Percentiles rank a stretch among this genome's conserved stretches.
Evolutionary conservation across 2,888 invertebrate species (phyloP).

Genomic region (Melieria crassipennis): DNA sequence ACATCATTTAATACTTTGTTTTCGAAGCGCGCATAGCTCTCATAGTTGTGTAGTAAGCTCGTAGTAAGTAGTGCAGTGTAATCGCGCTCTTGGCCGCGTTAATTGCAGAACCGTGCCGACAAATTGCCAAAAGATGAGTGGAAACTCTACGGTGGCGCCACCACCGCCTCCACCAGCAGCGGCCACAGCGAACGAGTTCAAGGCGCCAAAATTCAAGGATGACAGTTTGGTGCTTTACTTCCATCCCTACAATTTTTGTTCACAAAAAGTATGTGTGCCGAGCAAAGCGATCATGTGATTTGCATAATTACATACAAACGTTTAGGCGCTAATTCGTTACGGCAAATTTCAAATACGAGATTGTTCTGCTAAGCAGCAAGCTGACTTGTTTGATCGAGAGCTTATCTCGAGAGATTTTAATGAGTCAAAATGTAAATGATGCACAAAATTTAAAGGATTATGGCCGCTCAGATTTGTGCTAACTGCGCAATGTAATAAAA

Average conservation of each 20-base stretch:
- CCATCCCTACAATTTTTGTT: constrained; percentile 78
- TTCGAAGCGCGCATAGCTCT: no score
- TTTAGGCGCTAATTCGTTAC: no score
- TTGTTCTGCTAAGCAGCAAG: no score
- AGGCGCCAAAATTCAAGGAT: constrained; percentile 55
- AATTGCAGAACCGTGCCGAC: no score
- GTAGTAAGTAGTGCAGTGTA: no score
- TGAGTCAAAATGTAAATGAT: no score
- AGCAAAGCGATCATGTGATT: constrained; percentile 44
- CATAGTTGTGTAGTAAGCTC: no score
- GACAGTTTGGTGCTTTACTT: constrained; percentile 72
- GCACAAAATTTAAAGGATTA: not conserved
- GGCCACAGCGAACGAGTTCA: constrained; percentile 49
- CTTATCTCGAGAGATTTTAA: no score
- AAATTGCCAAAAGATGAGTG: no score
- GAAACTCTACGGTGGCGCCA: not conserved
- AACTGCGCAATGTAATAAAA: not conserved
- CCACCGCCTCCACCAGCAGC: constrained; percentile 6
- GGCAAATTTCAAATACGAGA: not conserved
- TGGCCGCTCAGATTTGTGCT: not conserved
- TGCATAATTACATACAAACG: constrained; percentile 9
- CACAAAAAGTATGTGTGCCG: constrained; percentile 73
- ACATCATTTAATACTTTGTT: no score
- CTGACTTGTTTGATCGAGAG: no score
- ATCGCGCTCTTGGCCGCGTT: no score